Evolutionary conservation across 2,113 vertebrate species (phyloP), one percentile per base, ranked within the genome.

Genomic region (Pangasianodon hypophthalmus): DNA sequence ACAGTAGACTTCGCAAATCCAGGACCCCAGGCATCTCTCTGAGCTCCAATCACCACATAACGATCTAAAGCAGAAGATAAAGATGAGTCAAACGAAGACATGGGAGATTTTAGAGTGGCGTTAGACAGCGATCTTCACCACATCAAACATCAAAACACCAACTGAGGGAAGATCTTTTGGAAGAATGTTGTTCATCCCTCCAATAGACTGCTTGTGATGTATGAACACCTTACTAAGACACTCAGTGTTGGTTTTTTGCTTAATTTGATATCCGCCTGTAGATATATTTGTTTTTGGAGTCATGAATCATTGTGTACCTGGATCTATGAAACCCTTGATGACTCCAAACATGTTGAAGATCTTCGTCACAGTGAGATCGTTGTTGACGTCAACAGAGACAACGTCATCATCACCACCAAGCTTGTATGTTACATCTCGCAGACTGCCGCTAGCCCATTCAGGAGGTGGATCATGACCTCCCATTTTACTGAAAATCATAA

Each of bases 271-370:
- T 8, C 56, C 4, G 4, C 2, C 24, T 26, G 62, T 62, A 64
- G 1, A 29, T 41, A 19, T 75, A 75, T 44, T 75, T 84, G 58
- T 67, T 44, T 48, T 18, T 84, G 16, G n/a, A 9, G 1, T 84
- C 52, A 56, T 24, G 3, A 11, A 9, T 85, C 94, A 10, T 71
- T 29, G 11, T 16, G 37, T 96, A 99, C 98, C 98, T 96, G 96
- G 91, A 93, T 99, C 98, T 90, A 97, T 95, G 85, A 96, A 95
- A 44, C 98, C 98, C 93, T 97, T 97, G 93, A 99, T 95, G 90
- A 97, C 97, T 9, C 97, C 98, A 64, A 99, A 98, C 86, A 98
- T 92, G 29, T 99, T 99, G 41, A 94, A 82, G 88, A 99, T 97
- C 94, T 92, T 97, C 89, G 93, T 97, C 88, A 97, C 96, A 46